A percentile compares a stretch with the other conserved stretches of the same genome.
Evolutionary conservation across 2,888 invertebrate species (phyloP).

Genomic region (Heliconius sara): DNA sequence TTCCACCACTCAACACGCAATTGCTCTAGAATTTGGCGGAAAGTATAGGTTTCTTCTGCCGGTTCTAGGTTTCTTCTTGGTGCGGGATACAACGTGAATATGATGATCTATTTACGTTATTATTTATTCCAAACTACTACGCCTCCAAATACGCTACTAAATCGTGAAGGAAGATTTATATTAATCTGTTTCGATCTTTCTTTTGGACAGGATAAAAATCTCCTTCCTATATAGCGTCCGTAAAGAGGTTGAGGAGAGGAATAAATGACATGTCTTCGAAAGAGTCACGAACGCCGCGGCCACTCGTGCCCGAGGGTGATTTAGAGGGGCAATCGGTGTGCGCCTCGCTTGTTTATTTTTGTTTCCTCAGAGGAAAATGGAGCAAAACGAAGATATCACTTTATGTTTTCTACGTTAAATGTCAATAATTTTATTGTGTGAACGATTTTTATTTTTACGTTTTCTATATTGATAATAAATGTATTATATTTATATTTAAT

Average conservation of each 20-base stretch:
- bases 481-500: neutral
- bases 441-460: too few relatives aligned
- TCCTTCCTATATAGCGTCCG: constrained; percentile 72
- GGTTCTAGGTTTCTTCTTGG: too few relatives aligned
- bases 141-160: constrained; percentile 8
- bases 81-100: too few relatives aligned
- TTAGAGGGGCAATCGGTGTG: constrained; percentile 39
- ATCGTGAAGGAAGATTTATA: constrained; percentile 52
- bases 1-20: too few relatives aligned
- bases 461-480: neutral
- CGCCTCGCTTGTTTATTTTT: constrained; percentile 37
- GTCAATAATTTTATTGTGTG: neutral
- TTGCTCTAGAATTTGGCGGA: too few relatives aligned
- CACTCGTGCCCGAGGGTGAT: constrained; percentile 49
- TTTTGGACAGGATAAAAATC: constrained; percentile 68
- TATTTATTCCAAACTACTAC: constrained; percentile 20
- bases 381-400: constrained; percentile 19
- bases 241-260: constrained; percentile 68
- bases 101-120: too few relatives aligned
- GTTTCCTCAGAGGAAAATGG: constrained; percentile 28
- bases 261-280: constrained; percentile 71
- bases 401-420: constrained; percentile 17
- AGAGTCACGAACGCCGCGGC: constrained; percentile 52
- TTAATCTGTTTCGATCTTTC: constrained; percentile 66
- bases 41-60: too few relatives aligned